Evolutionary conservation across 2,888 invertebrate species (phyloP), one percentile per base, ranked within the genome.

Genomic region (Chorisops tibialis): DNA sequence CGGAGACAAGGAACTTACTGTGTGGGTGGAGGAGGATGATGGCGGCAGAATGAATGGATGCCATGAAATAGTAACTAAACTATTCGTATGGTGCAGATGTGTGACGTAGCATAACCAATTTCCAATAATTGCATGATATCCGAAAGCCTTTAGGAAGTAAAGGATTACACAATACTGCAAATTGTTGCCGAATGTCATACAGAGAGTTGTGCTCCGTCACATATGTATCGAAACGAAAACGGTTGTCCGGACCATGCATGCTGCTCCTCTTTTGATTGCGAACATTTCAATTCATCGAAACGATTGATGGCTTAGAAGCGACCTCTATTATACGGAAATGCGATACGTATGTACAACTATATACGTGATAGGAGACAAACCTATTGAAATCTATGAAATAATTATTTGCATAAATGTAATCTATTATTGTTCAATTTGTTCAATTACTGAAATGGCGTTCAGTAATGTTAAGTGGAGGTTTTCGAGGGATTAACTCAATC

Each of bases 121-220:
- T 43, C 43, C 43, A 16, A 16, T 30, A n/a, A n/a, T 30, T 7
- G 45, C 43, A 24, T 43, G 56, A 43, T 35, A 43, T 56, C 30
- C 18, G 43, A n/a, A 30, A 56, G 56, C 43, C 56, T 54, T 45
- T 43, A 43, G 56, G 45, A 56, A 56, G 30, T 56, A 30, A 43
- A 24, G 30, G 56, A 56, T 56, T 43, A 45, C 41, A 39, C 22
- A 45, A 43, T 54, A 54, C 43, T 56, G 45, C 56, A 56, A 56
- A 56, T 56, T 56, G 56, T 56, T 56, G 43, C 56, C n/a, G 12
- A 56, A 56, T 56, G 45, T 45, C 30, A 43, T 41, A 24, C n/a
- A n/a, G n/a, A n/a, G 37, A 56, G 41, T 43, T 54, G 54, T 54
- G 41, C 24, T 54, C 41, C 41, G 43, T 54, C 54, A 54, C 24